Percentiles rank a stretch among this genome's conserved stretches.
These are phyloP conservation scores for Plutomurus gul DNA, from an alignment of 1,140 invertebrate genomes.

Conservation along the genomic window DNA sequence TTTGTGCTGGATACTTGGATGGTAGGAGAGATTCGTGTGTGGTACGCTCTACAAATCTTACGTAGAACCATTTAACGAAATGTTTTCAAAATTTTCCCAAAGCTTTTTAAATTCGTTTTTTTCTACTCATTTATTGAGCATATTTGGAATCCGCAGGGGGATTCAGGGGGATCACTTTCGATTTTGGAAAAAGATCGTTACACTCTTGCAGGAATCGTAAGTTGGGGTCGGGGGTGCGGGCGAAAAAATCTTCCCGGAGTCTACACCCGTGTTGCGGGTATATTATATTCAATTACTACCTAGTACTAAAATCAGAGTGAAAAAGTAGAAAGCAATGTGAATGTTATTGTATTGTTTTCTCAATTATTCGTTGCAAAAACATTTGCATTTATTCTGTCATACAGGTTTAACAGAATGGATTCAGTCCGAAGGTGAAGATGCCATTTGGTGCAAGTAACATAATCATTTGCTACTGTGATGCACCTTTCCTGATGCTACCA, in stretches of 20 bases:
- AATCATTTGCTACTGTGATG: too few species aligned
- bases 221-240: slow-evolving; percentile 41
- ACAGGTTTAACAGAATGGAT: slow-evolving; percentile 47
- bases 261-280: slow-evolving; percentile 47
- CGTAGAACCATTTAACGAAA: neutral
- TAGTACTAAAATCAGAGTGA: neutral
- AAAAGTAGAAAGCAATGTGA: neutral
- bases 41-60: neutral
- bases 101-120: neutral
- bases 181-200: slow-evolving; percentile 13
- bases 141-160: slow-evolving; percentile 36
- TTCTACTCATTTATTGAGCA: neutral
- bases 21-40: slow-evolving; percentile 49
- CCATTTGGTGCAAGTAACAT: slow-evolving; percentile 36
- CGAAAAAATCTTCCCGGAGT: slow-evolving; percentile 42
- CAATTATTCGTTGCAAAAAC: neutral
- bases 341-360: neutral
- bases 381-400: neutral
- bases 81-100: neutral
- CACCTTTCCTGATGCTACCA: too few species aligned
- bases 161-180: slow-evolving; percentile 42
- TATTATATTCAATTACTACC: neutral
- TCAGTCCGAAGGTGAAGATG: slow-evolving; percentile 7
- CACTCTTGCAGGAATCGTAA: slow-evolving; percentile 30
- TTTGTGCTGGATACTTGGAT: slow-evolving; percentile 46